Base-by-base conservation (phyloP, 2,888 invertebrate genomes). In the Acanthosepion esculentum region DNA sequence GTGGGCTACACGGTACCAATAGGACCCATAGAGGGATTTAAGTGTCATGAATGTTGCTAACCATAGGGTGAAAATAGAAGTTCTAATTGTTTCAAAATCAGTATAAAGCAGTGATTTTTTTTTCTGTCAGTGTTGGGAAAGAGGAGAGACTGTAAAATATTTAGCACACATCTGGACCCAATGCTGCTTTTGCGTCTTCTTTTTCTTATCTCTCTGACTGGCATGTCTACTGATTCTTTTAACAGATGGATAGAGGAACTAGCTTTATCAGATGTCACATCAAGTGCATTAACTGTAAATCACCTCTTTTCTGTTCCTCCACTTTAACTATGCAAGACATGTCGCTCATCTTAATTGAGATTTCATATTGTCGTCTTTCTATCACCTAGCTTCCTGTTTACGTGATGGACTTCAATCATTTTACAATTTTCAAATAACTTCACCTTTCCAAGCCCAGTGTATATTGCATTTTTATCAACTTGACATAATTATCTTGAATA, bases 191-290 rank as follows among this genome's bases (percentile, higher is more conserved):
- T 12, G n/a, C 33, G 2, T 78, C 15, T 15, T n/a, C 18, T 10
- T n/a, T n/a, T n/a, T n/a, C 41, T 78, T 10, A 8, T 78, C n/a
- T n/a, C n/a, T 33, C 78, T 78, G n/a, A 2, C n/a, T 78, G 2
- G n/a, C 78, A 78, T 78, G 78, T 78, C 78, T 78, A n/a, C 78
- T 78, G 78, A 78, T 78, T 78, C n/a, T 78, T 59, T 78, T 78
- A 78, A 78, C 78, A 78, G 78, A 78, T 78, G 78, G 78, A 78
- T 78, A 78, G n/a, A 78, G n/a, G n/a, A 78, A 78, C 78, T 78
- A 78, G 2, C 78, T 33, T 78, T n/a, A 78, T 78, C 78, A 78
- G 78, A 78, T 78, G 78, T 78, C 78, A 33, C 78, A n/a, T n/a
- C 78, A 78, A 78, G 78, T 78, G 78, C 78, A 78, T 78, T 78